Evolutionary conservation across 2,113 vertebrate species (phyloP).

Genomic region (Eira barbara): DNA sequence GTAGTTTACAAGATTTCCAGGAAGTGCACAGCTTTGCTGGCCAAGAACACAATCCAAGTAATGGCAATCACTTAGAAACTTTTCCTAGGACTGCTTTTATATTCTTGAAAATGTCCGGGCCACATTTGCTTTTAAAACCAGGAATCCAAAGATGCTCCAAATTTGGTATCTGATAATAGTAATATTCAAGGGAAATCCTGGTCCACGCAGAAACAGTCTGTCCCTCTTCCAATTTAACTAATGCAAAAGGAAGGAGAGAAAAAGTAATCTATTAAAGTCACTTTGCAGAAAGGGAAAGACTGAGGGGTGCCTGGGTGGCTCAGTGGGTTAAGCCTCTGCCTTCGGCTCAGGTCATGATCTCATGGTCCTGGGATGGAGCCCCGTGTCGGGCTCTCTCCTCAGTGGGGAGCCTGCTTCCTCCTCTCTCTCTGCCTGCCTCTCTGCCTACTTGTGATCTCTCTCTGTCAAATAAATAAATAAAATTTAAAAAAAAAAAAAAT

Average conservation of each 20-base stretch:
- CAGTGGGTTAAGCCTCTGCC: too few species aligned
- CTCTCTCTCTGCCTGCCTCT: too few species aligned
- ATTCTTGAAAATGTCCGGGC: conserved; percentile 75
- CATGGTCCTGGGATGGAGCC: too few species aligned
- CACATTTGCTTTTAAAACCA: conserved; percentile 55
- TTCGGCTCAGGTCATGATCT: too few species aligned
- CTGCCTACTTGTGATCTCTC: too few species aligned
- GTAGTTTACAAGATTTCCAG: conserved; percentile 82
- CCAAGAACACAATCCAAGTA: conserved; percentile 89
- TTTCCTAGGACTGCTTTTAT: conserved; percentile 76
- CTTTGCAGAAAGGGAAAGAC: neutral
- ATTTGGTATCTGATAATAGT: conserved; percentile 29
- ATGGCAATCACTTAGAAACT: conserved; percentile 91
- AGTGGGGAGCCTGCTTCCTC: too few species aligned
- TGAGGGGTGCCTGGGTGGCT: neutral
- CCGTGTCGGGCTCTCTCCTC: too few species aligned
- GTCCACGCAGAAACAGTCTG: conserved; percentile 52
- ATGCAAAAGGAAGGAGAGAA: neutral
- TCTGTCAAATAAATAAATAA: too few species aligned
- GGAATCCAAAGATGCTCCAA: conserved; percentile 53
- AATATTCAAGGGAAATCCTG: conserved; percentile 43
- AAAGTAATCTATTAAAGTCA: neutral
- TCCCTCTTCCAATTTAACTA: neutral
- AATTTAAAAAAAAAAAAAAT: too few species aligned
- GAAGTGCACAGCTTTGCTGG: conserved; percentile 84